These are phyloP conservation scores for Leucophora obtusa DNA, from an alignment of 2,888 invertebrate species.

Conservation along the genomic window DNA sequence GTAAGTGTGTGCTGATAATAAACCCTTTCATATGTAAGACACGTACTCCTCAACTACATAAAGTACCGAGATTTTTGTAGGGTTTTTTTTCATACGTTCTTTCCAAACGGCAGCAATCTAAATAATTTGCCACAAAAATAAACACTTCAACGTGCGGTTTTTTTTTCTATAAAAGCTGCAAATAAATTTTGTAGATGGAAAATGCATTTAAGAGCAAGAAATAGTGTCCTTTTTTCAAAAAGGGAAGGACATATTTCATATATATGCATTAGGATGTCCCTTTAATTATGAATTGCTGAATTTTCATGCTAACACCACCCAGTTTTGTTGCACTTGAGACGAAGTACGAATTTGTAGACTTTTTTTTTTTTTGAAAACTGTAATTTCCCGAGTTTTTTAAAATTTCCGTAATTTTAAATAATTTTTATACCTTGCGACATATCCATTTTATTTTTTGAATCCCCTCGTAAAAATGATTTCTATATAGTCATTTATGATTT, in stretches of 20 bases:
- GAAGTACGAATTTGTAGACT: too few relatives aligned
- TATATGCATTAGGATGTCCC: too few relatives aligned
- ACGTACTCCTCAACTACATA: slow-evolving; percentile 60
- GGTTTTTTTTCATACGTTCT: slow-evolving; percentile 3
- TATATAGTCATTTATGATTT: too few relatives aligned
- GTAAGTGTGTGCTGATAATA: slow-evolving; percentile 20
- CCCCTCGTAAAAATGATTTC: too few relatives aligned
- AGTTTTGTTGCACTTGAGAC: too few relatives aligned
- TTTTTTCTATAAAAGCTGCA: slow-evolving; percentile 1
- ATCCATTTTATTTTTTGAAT: too few relatives aligned
- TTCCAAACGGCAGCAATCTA: slow-evolving; percentile 65
- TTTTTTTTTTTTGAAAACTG: too few relatives aligned
- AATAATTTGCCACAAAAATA: slow-evolving; percentile 71
- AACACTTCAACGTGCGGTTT: slow-evolving; percentile 62
- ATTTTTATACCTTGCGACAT: too few relatives aligned
- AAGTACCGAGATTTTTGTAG: slow-evolving; percentile 54
- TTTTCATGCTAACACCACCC: too few relatives aligned
- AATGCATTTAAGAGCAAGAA: not conserved
- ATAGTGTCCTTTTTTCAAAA: not conserved
- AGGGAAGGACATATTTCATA: not conserved
- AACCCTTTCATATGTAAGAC: slow-evolving; percentile 60
- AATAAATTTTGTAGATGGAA: not conserved
- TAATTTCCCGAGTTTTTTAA: too few relatives aligned
- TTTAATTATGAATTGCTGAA: too few relatives aligned
- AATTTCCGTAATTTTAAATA: too few relatives aligned